A percentile compares a stretch with the other conserved stretches of the same genome.
Evolutionary conservation across 2,797 vertebrate species (phyloP).

Genomic region (Takifugu ocellatus): DNA sequence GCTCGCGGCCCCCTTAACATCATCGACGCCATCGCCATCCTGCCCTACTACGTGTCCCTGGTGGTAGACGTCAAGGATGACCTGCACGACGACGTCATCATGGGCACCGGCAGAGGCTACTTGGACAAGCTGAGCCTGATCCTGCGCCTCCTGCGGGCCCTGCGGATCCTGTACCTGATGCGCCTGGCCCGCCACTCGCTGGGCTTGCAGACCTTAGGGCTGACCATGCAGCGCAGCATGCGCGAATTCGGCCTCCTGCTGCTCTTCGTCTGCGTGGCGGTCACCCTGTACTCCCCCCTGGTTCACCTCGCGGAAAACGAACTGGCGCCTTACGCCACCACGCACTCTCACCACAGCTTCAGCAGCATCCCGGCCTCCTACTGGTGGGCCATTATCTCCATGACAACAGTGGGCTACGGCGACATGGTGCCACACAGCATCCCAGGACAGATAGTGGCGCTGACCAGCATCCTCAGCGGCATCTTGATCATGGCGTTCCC

Average conservation of each 20-base stretch:
- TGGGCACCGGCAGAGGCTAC: slow-evolving; percentile 75
- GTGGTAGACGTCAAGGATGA: slow-evolving; percentile 78
- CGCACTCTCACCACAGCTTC: slow-evolving; percentile 82
- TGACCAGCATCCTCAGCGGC: slow-evolving; percentile 93
- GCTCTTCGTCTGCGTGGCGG: slow-evolving; percentile 89
- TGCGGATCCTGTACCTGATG: slow-evolving; percentile 94
- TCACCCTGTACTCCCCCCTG: slow-evolving; percentile 89
- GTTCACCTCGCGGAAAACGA: slow-evolving; percentile 91
- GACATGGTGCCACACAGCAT: slow-evolving; percentile 95
- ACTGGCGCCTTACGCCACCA: slow-evolving; percentile 81
- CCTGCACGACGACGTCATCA: slow-evolving; percentile 68
- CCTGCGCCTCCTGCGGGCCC: slow-evolving; percentile 86
- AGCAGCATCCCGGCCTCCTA: slow-evolving; percentile 93
- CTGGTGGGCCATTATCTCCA: slow-evolving; percentile 98
- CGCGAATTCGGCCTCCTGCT: slow-evolving; percentile 89
- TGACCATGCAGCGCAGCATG: slow-evolving; percentile 87
- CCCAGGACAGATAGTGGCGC: slow-evolving; percentile 90
- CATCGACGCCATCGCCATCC: slow-evolving; percentile 91
- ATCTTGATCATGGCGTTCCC: slow-evolving; percentile 98
- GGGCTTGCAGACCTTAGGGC: slow-evolving; percentile 89
- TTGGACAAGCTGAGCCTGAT: slow-evolving; percentile 91
- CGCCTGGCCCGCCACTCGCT: slow-evolving; percentile 92
- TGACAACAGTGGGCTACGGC: slow-evolving; percentile 95
- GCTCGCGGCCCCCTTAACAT: slow-evolving; percentile 89
- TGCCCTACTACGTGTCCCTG: slow-evolving; percentile 93